Conservation (phyloP, 2,888 invertebrate genomes). For the Ditula angustiorana region DNA sequence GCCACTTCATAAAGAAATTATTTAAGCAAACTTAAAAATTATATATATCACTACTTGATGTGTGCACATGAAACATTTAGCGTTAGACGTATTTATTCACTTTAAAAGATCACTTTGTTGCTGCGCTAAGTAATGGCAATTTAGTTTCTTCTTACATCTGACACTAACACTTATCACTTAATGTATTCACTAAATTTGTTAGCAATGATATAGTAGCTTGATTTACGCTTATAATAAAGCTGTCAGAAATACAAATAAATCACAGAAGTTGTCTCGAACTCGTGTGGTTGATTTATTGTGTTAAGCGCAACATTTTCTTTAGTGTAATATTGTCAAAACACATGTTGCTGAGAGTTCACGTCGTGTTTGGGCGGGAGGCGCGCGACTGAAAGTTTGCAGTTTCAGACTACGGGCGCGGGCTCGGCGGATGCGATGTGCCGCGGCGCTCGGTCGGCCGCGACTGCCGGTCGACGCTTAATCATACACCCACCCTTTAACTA, state of each 20-base stretch:
- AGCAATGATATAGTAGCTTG: neutral
- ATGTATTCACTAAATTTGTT: slow-evolving; percentile 1
- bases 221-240: neutral
- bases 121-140: neutral
- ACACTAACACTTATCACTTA: slow-evolving; percentile 40
- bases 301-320: neutral
- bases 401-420: slow-evolving; percentile 39
- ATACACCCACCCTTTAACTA: slow-evolving; percentile 53
- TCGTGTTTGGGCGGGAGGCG: slow-evolving; percentile 7
- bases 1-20: slow-evolving; percentile 63
- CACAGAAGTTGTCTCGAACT: slow-evolving; percentile 3
- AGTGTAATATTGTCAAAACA: neutral
- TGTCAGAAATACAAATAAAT: slow-evolving; percentile 35
- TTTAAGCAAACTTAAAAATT: slow-evolving; percentile 63
- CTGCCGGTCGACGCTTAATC: slow-evolving; percentile 53
- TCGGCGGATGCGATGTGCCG: slow-evolving; percentile 60
- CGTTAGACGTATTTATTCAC: slow-evolving; percentile 11
- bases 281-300: neutral
- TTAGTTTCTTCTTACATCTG: slow-evolving; percentile 1
- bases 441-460: slow-evolving; percentile 66
- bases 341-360: neutral
- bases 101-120: slow-evolving; percentile 44
- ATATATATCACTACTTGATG: slow-evolving; percentile 57
- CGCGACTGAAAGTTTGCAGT: slow-evolving; percentile 68
- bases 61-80: slow-evolving; percentile 42